Evolutionary conservation across 1,140 invertebrate species (phyloP), one percentile per base, ranked within the genome.

Genomic region (Drosophila repleta): DNA sequence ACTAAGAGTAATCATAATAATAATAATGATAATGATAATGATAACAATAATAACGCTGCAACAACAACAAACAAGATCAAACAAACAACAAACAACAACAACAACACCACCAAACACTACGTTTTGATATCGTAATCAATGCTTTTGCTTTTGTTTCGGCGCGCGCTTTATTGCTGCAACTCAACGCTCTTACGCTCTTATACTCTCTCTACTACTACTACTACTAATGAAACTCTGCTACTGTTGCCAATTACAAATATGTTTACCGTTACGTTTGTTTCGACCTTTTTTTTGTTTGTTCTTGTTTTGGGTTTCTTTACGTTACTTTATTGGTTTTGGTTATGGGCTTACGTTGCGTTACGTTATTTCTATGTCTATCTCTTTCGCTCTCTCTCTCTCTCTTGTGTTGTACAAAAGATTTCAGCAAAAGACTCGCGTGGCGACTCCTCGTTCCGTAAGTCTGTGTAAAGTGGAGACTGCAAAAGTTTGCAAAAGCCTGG

Each of bases 91-190:
- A 56, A 39, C n/a, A 51, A 70, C 32, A 51, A 62, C 43, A 57
- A 48, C 29, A 67, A 58, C 18, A 53, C 46, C 15, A 37, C 21
- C 20, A 60, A 56, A 57, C 29, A 29, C 24, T 3, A 76, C 81
- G 61, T 76, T 70, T 70, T 74, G 76, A 80, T 75, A 84, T 71
- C 69, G 67, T 82, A 74, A 73, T 81, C 83, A 87, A 85, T 87
- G 82, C 82, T 85, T 85, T 87, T 81, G 82, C 82, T 85, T 85
- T 73, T 76, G 73, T 78, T 67, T 76, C 65, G 66, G 63, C 71
- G 63, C 58, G 82, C 81, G 82, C 82, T 87, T 85, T 81, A 55
- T 62, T 70, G 75, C 61, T 75, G 66, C 74, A 62, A 75, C 17
- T 65, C 24, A 24, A 57, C 20, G 20, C 45, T 49, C 20, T 43